These are phyloP conservation scores for Ceryle rudis DNA, from an alignment of 2,797 vertebrate genomes.

Conservation along the genomic window DNA sequence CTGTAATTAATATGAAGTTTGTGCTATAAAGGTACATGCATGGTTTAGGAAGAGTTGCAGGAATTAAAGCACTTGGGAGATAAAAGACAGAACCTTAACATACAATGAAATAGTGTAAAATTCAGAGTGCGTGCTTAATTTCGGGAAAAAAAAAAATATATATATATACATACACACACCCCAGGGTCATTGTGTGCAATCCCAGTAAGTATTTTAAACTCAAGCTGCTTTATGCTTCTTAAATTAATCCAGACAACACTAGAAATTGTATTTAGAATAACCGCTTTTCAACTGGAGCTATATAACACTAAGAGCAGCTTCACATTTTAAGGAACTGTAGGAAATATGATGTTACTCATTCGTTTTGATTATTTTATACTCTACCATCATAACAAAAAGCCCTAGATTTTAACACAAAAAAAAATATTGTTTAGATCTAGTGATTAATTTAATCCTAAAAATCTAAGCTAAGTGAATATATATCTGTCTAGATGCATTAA, in stretches of 20 bases:
- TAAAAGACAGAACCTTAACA: neutral
- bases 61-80: neutral
- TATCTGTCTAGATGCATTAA: neutral
- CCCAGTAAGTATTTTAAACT: neutral
- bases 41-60: neutral
- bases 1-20: neutral
- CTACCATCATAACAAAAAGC: neutral
- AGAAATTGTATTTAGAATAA: neutral
- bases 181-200: neutral
- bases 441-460: neutral
- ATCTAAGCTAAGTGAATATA: neutral
- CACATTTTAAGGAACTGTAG: neutral
- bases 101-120: neutral
- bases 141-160: neutral
- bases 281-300: neutral
- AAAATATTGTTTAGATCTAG: neutral
- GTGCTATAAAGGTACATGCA: neutral
- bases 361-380: neutral
- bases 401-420: neutral
- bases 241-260: neutral
- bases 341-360: neutral
- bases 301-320: neutral
- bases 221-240: neutral
- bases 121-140: neutral
- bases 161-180: too few relatives aligned